phyloP scores from a whole-genome alignment of 2,797 vertebrate genomes.

The Danio jaintianensis region DNA sequence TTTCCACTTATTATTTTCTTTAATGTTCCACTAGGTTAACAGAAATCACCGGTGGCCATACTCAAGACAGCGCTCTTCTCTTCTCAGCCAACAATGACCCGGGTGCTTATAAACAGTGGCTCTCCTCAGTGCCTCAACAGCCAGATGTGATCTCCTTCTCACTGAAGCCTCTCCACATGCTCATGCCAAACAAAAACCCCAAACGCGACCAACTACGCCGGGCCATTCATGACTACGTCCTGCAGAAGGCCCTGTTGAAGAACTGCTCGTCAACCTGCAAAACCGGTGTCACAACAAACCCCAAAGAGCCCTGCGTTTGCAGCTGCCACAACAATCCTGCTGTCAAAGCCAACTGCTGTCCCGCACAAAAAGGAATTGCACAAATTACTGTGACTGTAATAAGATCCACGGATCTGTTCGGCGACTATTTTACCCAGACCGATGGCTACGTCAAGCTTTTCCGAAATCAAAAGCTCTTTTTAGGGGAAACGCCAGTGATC shows the following conservation, averaged over 20 bases:
- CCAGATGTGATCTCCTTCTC: constrained; percentile 82
- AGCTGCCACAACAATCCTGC: constrained; percentile 67
- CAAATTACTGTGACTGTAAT: constrained; percentile 71
- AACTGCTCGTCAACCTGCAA: constrained; percentile 80
- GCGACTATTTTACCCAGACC: constrained; percentile 69
- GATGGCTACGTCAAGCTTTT: constrained; percentile 82
- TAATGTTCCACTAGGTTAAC: constrained; percentile 66
- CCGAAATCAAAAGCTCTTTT: constrained; percentile 9
- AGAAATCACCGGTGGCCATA: constrained; percentile 74
- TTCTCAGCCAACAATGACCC: constrained; percentile 76
- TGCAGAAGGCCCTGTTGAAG: constrained; percentile 74
- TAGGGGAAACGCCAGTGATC: constrained; percentile 58
- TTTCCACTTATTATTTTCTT: neutral
- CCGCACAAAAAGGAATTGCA: constrained; percentile 76
- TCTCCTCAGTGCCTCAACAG: constrained; percentile 67
- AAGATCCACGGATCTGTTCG: constrained; percentile 72
- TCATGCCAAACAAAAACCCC: constrained; percentile 60
- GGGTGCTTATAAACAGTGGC: constrained; percentile 81
- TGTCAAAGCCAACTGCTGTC: constrained; percentile 80
- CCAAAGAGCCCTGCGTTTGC: constrained; percentile 73
- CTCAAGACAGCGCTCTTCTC: constrained; percentile 75
- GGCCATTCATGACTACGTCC: constrained; percentile 84
- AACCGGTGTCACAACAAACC: constrained; percentile 68
- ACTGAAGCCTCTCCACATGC: constrained; percentile 78
- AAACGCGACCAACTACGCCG: constrained; percentile 70